phyloP scores from a whole-genome alignment of 2,888 invertebrate species.

The Buathra laborator region DNA sequence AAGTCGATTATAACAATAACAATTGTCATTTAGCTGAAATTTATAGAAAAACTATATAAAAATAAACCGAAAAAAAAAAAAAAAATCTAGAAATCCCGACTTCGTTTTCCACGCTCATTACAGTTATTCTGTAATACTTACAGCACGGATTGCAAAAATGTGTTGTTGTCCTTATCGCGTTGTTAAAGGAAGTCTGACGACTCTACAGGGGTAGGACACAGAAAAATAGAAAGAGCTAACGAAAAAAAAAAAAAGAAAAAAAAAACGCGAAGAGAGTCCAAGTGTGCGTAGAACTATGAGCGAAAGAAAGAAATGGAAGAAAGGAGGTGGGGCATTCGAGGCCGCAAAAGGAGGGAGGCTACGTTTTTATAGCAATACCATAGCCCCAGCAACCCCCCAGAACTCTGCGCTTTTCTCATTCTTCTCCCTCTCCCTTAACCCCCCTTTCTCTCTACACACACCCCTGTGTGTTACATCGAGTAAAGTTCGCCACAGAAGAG shows the following conservation, averaged over 20 bases:
- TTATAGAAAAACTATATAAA: neutral
- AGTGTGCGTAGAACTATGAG: constrained; percentile 11
- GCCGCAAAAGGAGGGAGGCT: constrained; percentile 67
- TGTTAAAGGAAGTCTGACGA: neutral
- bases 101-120: neutral
- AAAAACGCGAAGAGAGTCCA: neutral
- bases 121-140: neutral
- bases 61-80: neutral
- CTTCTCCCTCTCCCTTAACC: constrained; percentile 42
- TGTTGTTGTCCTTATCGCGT: neutral
- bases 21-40: neutral
- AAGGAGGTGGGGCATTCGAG: constrained; percentile 63
- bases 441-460: constrained; percentile 6
- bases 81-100: neutral
- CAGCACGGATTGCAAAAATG: constrained; percentile 15
- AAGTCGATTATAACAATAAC: neutral
- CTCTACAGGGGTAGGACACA: constrained; percentile 28
- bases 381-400: constrained; percentile 46
- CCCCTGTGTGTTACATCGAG: constrained; percentile 41
- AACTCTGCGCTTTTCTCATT: constrained; percentile 48
- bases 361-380: constrained; percentile 56
- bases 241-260: constrained; percentile 15
- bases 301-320: constrained; percentile 53
- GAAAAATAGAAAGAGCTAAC: constrained; percentile 30
- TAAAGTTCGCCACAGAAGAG: constrained; percentile 4